Percentiles rank a stretch among this genome's conserved stretches.
phyloP scores from a whole-genome alignment of 2,113 vertebrate species.

The Micronisus gabar region DNA sequence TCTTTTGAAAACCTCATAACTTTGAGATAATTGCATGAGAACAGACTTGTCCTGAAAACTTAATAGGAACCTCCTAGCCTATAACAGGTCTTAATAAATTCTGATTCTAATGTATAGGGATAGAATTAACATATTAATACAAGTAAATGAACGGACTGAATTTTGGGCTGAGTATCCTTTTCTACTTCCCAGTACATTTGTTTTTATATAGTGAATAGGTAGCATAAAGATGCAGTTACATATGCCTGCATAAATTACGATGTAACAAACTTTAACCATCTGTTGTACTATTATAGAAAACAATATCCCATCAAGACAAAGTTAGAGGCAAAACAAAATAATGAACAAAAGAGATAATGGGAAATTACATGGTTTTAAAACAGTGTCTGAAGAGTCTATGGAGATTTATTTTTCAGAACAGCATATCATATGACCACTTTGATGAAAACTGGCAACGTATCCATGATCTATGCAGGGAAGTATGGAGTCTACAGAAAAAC shows the following conservation, averaged over 20 bases:
- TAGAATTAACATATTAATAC: not conserved
- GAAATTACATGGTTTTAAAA: not conserved
- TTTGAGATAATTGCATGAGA: not conserved
- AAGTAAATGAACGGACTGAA: not conserved
- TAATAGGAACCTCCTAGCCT: not conserved
- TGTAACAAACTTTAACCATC: not conserved
- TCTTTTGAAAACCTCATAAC: not conserved
- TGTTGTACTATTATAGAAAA: not conserved
- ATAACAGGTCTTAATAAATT: not conserved
- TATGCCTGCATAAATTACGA: not conserved
- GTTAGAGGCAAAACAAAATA: not conserved
- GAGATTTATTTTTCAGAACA: not conserved
- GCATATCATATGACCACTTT: not conserved
- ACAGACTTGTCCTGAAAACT: not conserved
- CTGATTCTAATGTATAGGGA: not conserved
- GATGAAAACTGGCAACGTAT: not conserved
- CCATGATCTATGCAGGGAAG: not conserved
- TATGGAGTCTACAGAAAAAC: not conserved
- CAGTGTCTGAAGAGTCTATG: not conserved
- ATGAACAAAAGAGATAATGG: not conserved
- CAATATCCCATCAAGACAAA: not conserved
- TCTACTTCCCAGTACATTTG: not conserved
- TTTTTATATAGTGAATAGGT: not conserved
- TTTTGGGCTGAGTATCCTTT: not conserved
- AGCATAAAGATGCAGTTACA: not conserved